Base-by-base conservation (phyloP, 2,888 invertebrate genomes). In the Scaptomyza flava region DNA sequence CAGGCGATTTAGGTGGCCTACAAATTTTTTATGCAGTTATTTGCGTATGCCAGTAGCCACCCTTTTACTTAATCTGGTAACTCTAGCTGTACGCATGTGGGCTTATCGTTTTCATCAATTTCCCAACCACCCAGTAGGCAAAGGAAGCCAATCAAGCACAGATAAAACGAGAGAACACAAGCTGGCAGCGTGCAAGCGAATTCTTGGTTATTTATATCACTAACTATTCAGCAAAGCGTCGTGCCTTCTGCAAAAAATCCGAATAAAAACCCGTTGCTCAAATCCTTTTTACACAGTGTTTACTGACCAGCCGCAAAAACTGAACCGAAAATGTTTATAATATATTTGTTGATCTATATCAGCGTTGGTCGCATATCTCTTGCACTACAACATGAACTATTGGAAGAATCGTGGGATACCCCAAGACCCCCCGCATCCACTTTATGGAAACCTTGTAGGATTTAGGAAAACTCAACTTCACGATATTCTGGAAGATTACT, bases 391-490 rank as follows among this genome's bases (percentile, higher is more conserved):
- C 6, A 27, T 63, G n/a, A 77, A 31, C 34, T 79, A 83, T 47
- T 79, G 84, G 79, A 69, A 42, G 8, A 60, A 47, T 14, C 66
- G 70, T 0, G 79, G 84, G 1, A 70, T 79, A 17, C 57, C 70
- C 2, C 81, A 79, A 9, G 79, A 83, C 0, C 20, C 59, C 0
- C 79, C 79, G 0, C 81, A 79, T 48, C 73, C 62, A 0, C 6
- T 83, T 2, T 77, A 67, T 14, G 79, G 79, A 6, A 79, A 84
- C 17, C 0, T 79, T 2, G 2, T 77, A 0, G 79, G 79, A 0
- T 79, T 79, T 27, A 45, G 70, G 7, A 81, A 64, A 27, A 23
- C 42, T 3, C 81, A 81, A 0, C 0, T 81, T 0, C 78, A 73
- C n/a, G 27, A 63, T 33, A 17, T 81, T 6, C n/a, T 81, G 0